A percentile compares a stretch with the other conserved stretches of the same genome.
Evolutionary conservation across 92 coral and sea anemone species (phyloP).

Genomic region (Heliopora coerulea): DNA sequence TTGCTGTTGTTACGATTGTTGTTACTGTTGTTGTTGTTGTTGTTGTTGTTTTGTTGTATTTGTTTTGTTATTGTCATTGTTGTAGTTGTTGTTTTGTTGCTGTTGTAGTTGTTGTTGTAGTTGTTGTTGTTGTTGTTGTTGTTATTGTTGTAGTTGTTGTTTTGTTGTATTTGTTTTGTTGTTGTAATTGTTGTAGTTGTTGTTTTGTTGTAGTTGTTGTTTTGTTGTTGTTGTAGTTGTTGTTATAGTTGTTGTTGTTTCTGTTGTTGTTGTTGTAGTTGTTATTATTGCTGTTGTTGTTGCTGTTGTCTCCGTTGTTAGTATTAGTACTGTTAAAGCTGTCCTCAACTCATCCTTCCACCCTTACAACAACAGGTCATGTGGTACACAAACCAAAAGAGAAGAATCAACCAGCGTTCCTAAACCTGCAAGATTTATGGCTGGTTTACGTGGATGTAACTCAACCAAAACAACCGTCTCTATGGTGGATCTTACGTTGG

Average conservation of each 20-base stretch:
- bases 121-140: neutral
- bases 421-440: slow-evolving; percentile 89
- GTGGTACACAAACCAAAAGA: slow-evolving; percentile 85
- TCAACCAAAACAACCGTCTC: slow-evolving; percentile 98
- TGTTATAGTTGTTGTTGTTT: neutral
- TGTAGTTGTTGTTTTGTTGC: no score
- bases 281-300: neutral
- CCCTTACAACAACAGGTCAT: slow-evolving; percentile 57
- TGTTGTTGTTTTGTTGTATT: neutral
- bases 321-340: neutral
- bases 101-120: neutral
- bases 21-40: neutral
- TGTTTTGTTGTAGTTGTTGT: neutral
- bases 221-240: neutral
- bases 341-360: neutral
- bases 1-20: neutral
- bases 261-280: neutral
- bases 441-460: slow-evolving; percentile 97
- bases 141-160: neutral
- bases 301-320: neutral
- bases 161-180: neutral
- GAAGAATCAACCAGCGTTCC: slow-evolving; percentile 93
- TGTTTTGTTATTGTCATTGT: neutral
- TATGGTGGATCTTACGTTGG: slow-evolving; percentile 85
- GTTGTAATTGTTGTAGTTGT: neutral